phyloP scores from a whole-genome alignment of 2,797 vertebrate genomes.

The Catharus ustulatus region DNA sequence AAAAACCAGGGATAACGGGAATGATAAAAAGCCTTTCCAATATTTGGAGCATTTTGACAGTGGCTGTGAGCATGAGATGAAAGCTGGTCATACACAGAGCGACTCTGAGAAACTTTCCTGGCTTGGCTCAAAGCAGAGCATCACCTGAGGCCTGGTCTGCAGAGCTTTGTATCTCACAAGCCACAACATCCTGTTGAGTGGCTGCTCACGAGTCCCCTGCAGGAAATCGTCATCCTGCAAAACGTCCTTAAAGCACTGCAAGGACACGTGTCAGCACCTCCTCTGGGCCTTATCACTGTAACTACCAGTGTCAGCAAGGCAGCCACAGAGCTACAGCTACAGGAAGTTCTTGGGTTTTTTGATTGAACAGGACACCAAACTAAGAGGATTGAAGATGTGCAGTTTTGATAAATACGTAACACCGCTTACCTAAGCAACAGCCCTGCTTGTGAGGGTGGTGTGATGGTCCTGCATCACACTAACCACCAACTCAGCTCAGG shows the following conservation, averaged over 20 bases:
- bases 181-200: not conserved
- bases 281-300: not conserved
- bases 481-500: not conserved
- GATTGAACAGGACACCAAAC: not conserved
- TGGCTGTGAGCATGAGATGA: not conserved
- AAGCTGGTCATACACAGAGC: not conserved
- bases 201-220: not conserved
- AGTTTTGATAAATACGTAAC: rapidly evolving
- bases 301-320: not conserved
- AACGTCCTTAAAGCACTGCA: not conserved
- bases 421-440: not conserved
- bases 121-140: not conserved
- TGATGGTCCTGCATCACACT: not conserved
- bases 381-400: not conserved
- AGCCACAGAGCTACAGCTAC: not conserved
- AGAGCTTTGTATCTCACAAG: not conserved
- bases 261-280: not conserved
- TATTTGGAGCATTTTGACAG: not conserved
- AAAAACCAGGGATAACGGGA: not conserved
- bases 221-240: rapidly evolving
- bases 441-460: not conserved
- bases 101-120: not conserved
- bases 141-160: not conserved
- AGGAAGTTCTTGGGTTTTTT: not conserved
- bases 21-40: not conserved